These are phyloP conservation scores for Cladorhizidae sp. DNA, from an alignment of 37 sponge, comb jelly and placozoan species.

Conservation along the genomic window DNA sequence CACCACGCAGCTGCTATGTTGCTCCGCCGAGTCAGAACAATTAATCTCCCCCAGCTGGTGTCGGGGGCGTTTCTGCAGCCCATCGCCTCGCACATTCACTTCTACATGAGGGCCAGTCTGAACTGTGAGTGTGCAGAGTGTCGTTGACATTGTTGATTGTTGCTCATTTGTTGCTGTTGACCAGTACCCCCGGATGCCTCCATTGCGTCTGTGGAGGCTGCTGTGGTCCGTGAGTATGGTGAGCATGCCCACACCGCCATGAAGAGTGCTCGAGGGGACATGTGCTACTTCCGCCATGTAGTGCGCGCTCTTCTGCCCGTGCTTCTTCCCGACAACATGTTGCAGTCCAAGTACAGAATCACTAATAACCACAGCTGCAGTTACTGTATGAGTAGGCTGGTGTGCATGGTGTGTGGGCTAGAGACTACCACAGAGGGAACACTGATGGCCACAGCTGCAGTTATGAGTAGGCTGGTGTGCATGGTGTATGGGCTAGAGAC, in stretches of 20 bases:
- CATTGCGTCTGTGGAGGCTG: slow-evolving; percentile 14
- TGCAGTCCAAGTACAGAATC: slow-evolving; percentile 25
- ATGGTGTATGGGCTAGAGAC: no score
- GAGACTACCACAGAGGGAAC: no score
- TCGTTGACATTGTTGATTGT: neutral
- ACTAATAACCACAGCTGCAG: no score
- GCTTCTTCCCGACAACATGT: slow-evolving; percentile 35
- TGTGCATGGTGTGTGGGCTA: no score
- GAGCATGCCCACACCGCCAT: slow-evolving; percentile 44
- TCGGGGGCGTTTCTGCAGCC: slow-evolving; percentile 32
- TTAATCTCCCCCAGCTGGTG: slow-evolving; percentile 59
- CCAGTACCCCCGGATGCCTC: slow-evolving; percentile 42
- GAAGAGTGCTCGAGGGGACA: slow-evolving; percentile 37
- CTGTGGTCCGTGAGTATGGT: slow-evolving; percentile 39
- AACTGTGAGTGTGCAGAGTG: slow-evolving; percentile 18
- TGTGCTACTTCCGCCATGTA: slow-evolving; percentile 54
- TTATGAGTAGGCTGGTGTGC: no score
- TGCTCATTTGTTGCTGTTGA: no score
- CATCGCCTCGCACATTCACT: slow-evolving; percentile 47
- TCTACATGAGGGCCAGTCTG: slow-evolving; percentile 49
- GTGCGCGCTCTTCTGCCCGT: slow-evolving; percentile 29
- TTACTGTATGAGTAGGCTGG: no score
- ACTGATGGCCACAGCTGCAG: no score
- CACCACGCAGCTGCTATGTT: slow-evolving; percentile 22
- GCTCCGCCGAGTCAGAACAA: slow-evolving; percentile 5